These are phyloP conservation scores for Cotesia glomerata DNA, from an alignment of 1,140 invertebrate species.

Conservation along the genomic window DNA sequence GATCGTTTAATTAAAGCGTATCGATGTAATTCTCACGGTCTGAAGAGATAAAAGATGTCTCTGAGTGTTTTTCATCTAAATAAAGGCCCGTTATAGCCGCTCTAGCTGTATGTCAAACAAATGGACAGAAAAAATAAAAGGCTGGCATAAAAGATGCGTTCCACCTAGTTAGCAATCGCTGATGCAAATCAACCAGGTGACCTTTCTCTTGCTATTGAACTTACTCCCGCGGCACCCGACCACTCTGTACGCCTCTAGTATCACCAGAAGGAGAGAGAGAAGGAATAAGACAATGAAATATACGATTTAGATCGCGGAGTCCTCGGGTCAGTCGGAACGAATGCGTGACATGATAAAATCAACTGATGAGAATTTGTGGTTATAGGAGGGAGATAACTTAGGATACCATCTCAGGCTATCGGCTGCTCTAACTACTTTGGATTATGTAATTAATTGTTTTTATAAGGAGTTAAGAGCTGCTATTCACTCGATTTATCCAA, in stretches of 20 bases:
- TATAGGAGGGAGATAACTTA: too few relatives aligned
- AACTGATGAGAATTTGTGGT: not conserved
- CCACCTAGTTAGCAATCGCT: not conserved
- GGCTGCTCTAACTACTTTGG: too few relatives aligned
- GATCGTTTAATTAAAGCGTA: slow-evolving; percentile 22
- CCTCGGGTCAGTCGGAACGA: not conserved
- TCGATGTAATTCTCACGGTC: slow-evolving; percentile 39
- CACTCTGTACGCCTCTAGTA: too few relatives aligned
- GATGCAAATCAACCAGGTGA: slow-evolving; percentile 1
- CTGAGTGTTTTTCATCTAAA: not conserved
- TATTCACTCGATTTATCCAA: too few relatives aligned
- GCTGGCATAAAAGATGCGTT: not conserved
- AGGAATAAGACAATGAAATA: not conserved
- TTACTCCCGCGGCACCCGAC: not conserved
- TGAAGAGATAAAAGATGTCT: slow-evolving; percentile 25
- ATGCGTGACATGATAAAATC: not conserved
- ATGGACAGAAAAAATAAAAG: not conserved
- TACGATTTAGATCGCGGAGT: not conserved
- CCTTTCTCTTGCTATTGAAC: not conserved
- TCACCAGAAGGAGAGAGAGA: too few relatives aligned
- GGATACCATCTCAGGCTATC: too few relatives aligned
- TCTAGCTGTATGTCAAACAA: not conserved
- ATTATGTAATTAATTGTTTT: too few relatives aligned
- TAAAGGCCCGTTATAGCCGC: not conserved
- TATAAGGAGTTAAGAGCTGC: too few relatives aligned